Percentiles rank a stretch among this genome's conserved stretches.
Evolutionary conservation across 35 echinoderm and acorn worm species (phyloP).

Genomic region (Diadema setosum): DNA sequence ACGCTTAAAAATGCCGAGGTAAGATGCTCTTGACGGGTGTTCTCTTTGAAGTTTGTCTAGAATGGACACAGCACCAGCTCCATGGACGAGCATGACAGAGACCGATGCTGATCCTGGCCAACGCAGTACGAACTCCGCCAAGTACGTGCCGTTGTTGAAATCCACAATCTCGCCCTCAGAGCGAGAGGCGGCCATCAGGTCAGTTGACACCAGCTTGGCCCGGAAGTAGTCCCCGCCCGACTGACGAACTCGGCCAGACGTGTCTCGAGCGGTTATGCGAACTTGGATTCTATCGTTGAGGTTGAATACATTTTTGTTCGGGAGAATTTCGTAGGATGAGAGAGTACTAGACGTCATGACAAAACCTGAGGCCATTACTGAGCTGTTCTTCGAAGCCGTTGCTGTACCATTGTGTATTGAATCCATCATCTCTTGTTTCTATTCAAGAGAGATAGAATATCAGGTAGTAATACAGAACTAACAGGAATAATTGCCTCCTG

Average conservation of each 20-base stretch:
- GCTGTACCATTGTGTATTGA: no score
- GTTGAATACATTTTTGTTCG: neutral
- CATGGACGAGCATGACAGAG: neutral
- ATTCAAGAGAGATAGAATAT: no score
- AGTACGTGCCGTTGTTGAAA: neutral
- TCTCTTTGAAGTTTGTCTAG: neutral
- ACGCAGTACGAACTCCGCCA: neutral
- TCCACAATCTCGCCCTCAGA: constrained; percentile 25
- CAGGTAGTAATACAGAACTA: no score
- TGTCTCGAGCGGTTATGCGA: neutral
- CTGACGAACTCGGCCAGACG: neutral
- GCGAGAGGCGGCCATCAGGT: neutral
- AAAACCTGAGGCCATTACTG: no score
- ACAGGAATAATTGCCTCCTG: no score
- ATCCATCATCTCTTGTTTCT: no score
- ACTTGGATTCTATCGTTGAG: constrained; percentile 6
- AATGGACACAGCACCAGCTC: neutral
- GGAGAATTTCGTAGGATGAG: no score
- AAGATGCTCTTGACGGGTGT: neutral
- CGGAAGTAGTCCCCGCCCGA: constrained; percentile 17
- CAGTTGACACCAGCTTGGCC: neutral
- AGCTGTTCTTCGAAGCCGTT: no score
- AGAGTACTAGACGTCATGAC: no score
- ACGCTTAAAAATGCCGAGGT: neutral
- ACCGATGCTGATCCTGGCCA: neutral